Percentiles rank a stretch among this genome's conserved stretches.
Conservation (phyloP, 2,113 vertebrate species). For the Silurus meridionalis region DNA sequence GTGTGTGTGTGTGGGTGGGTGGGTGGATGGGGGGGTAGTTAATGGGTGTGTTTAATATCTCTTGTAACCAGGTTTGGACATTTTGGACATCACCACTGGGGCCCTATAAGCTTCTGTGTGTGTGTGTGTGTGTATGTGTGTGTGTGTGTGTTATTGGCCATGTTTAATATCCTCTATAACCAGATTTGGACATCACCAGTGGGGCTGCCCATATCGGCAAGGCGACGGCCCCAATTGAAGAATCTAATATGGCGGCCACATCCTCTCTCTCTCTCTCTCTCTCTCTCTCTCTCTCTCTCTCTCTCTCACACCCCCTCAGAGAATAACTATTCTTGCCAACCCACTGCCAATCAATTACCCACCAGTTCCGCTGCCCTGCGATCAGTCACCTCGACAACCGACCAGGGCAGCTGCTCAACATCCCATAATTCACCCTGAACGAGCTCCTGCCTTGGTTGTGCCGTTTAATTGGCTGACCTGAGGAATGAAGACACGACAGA, state of each 20-base stretch:
- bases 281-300: constrained; percentile 23
- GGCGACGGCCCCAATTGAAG: constrained; percentile 75
- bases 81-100: constrained; percentile 91
- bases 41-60: constrained; percentile 59
- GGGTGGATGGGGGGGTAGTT: constrained; percentile 30
- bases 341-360: constrained; percentile 53
- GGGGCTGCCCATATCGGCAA: constrained; percentile 86
- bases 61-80: constrained; percentile 73
- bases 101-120: constrained; percentile 57
- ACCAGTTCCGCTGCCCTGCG: constrained; percentile 43
- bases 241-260: constrained; percentile 87
- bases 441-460: constrained; percentile 60
- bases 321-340: constrained; percentile 30
- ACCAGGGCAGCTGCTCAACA: constrained; percentile 83
- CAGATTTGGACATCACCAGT: constrained; percentile 77
- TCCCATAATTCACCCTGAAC: constrained; percentile 95
- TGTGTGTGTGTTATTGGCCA: constrained; percentile 49
- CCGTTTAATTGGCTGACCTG: constrained; percentile 97
- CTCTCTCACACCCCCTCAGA: constrained; percentile 8
- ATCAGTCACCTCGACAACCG: constrained; percentile 58
- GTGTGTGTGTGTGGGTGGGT: constrained; percentile 5
- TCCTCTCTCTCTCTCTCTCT: constrained; percentile 30
- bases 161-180: constrained; percentile 67
- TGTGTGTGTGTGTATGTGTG: constrained; percentile 42
- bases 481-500: constrained; percentile 93